phyloP scores from a whole-genome alignment of 2,888 invertebrate species.

The Autographa pulchrina region DNA sequence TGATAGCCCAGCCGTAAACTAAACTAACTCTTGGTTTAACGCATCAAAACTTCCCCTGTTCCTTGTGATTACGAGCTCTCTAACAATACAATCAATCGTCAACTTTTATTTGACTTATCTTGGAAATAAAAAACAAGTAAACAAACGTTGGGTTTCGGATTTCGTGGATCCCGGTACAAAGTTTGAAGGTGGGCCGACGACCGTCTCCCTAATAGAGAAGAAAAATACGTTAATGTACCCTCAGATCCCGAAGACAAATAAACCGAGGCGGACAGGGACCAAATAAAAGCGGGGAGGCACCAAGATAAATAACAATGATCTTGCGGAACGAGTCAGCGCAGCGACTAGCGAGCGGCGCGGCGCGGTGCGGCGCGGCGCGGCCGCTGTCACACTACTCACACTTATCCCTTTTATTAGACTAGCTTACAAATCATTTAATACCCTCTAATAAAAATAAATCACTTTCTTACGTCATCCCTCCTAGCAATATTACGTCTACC shows the following conservation, averaged over 20 bases:
- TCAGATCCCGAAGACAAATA: conserved; percentile 88
- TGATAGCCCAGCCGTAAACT: conserved; percentile 70
- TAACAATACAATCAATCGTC: conserved; percentile 87
- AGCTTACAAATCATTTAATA: conserved; percentile 66
- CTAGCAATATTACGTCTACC: conserved; percentile 40
- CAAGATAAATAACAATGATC: conserved; percentile 88
- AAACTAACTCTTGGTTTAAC: conserved; percentile 73
- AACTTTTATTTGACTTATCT: conserved; percentile 88
- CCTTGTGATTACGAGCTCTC: conserved; percentile 79
- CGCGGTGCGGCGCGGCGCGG: conserved; percentile 47
- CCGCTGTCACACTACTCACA: conserved; percentile 73
- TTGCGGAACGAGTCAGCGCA: conserved; percentile 70
- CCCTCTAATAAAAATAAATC: conserved; percentile 59
- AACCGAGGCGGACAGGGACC: conserved; percentile 85
- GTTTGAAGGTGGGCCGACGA: conserved; percentile 86
- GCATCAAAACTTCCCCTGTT: conserved; percentile 72
- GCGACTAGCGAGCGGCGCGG: conserved; percentile 37
- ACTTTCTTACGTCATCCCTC: conserved; percentile 48
- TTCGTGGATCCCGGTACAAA: conserved; percentile 78
- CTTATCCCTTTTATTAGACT: conserved; percentile 71
- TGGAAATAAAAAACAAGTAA: conserved; percentile 85
- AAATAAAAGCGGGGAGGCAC: conserved; percentile 85
- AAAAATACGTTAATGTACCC: conserved; percentile 90
- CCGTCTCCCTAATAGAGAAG: conserved; percentile 88
- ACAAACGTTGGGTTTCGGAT: conserved; percentile 78